A percentile compares a stretch with the other conserved stretches of the same genome.
phyloP scores from a whole-genome alignment of 2,888 invertebrate genomes.

The Dione juno region DNA sequence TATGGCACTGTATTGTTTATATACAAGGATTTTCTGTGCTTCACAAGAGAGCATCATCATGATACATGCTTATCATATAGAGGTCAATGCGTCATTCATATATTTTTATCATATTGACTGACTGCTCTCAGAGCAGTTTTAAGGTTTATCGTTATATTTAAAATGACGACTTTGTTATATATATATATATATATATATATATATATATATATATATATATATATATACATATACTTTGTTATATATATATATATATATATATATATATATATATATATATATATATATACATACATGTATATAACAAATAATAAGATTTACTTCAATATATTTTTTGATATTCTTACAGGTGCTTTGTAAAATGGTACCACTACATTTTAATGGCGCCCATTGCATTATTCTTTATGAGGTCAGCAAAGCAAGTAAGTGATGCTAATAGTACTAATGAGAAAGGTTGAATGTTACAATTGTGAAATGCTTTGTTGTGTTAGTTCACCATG shows the following conservation, averaged over 20 bases:
- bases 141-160: not conserved
- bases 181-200: no score
- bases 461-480: not conserved
- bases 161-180: not conserved
- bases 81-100: slow-evolving; percentile 18
- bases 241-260: no score
- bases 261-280: no score
- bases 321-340: no score
- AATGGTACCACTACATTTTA: slow-evolving; percentile 89
- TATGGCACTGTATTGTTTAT: slow-evolving; percentile 1
- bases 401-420: slow-evolving; percentile 88
- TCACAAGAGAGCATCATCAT: not conserved
- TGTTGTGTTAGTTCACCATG: slow-evolving; percentile 1
- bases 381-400: slow-evolving; percentile 88
- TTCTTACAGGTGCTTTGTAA: slow-evolving; percentile 75
- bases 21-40: slow-evolving; percentile 16
- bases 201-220: no score
- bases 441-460: slow-evolving; percentile 1
- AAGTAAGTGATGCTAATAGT: slow-evolving; percentile 77
- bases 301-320: no score
- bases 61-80: not conserved
- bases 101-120: slow-evolving; percentile 20
- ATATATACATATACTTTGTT: not conserved
- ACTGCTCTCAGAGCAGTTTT: not conserved
- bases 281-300: no score